phyloP scores from a whole-genome alignment of 2,888 invertebrate genomes.

The Pristionchus japonicus region DNA sequence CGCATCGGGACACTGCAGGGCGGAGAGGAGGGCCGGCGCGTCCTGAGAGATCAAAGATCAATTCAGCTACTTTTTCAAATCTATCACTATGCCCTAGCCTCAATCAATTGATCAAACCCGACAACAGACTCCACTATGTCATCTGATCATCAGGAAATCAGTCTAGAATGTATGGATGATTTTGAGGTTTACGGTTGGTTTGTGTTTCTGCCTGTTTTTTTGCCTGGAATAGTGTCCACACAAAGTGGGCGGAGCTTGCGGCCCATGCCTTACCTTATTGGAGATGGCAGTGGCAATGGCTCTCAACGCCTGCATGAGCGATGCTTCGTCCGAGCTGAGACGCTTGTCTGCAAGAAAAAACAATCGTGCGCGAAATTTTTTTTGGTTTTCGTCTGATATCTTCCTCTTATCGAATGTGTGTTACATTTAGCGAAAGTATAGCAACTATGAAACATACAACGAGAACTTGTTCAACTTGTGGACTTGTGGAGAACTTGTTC shows the following conservation, averaged over 20 bases:
- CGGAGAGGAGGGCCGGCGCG: slow-evolving; percentile 51
- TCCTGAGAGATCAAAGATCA: slow-evolving; percentile 49
- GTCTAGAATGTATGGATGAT: too few species aligned
- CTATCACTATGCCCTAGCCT: too few species aligned
- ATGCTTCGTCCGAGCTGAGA: slow-evolving; percentile 82
- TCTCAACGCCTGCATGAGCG: slow-evolving; percentile 74
- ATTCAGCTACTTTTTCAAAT: neutral
- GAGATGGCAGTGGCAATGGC: slow-evolving; percentile 55
- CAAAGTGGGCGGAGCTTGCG: too few species aligned
- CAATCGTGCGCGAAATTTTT: too few species aligned
- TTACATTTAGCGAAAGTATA: neutral
- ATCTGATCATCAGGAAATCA: too few species aligned
- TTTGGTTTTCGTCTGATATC: too few species aligned
- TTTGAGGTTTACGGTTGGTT: too few species aligned
- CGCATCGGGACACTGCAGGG: slow-evolving; percentile 55
- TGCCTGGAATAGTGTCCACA: too few species aligned
- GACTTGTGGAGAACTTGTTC: too few species aligned
- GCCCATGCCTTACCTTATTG: too few species aligned
- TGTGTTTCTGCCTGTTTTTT: too few species aligned
- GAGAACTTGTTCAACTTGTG: too few species aligned
- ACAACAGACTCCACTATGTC: neutral
- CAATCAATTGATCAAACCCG: neutral
- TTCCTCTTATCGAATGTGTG: neutral
- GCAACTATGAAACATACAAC: neutral
- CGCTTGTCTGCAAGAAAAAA: slow-evolving; percentile 77